A percentile compares a stretch with the other conserved stretches of the same genome.
phyloP scores from a whole-genome alignment of 2,113 vertebrate genomes.

The Zeus faber region DNA sequence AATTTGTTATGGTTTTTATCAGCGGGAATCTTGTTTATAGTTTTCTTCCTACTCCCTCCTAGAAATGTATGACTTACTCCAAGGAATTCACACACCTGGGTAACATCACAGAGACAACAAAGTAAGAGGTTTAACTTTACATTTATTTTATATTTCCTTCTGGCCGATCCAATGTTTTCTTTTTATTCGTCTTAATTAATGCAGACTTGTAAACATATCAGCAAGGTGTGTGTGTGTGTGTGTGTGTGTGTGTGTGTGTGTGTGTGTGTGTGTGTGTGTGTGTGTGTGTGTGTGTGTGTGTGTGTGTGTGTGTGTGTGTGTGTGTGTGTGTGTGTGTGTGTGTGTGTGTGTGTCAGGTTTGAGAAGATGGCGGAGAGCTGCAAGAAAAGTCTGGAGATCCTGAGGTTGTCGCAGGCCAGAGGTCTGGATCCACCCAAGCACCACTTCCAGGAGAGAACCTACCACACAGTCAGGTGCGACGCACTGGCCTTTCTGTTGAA shows the following conservation, averaged over 20 bases:
- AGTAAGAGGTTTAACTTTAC: constrained; percentile 70
- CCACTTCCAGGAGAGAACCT: constrained; percentile 90
- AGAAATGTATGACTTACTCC: constrained; percentile 93
- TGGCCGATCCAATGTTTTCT: no score
- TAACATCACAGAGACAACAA: constrained; percentile 86
- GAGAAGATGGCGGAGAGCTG: constrained; percentile 90
- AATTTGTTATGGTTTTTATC: background rate
- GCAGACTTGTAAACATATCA: no score
- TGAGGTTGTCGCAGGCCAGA: constrained; percentile 85
- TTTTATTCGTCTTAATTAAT: no score
- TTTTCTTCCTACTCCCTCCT: constrained; percentile 41
- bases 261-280: no score
- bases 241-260: no score
- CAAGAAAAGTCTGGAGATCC: constrained; percentile 87
- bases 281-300: no score
- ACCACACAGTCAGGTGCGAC: constrained; percentile 86
- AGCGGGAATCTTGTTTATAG: background rate
- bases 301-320: no score
- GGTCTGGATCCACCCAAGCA: constrained; percentile 89
- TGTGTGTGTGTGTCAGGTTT: constrained; percentile 73
- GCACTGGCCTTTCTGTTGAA: background rate
- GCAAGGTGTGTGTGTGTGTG: no score
- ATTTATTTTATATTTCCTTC: background rate
- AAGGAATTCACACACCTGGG: constrained; percentile 95
- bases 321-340: no score